A percentile compares a stretch with the other conserved stretches of the same genome.
phyloP scores from a whole-genome alignment of 2,797 vertebrate species.

The Otolemur crassicaudatus region DNA sequence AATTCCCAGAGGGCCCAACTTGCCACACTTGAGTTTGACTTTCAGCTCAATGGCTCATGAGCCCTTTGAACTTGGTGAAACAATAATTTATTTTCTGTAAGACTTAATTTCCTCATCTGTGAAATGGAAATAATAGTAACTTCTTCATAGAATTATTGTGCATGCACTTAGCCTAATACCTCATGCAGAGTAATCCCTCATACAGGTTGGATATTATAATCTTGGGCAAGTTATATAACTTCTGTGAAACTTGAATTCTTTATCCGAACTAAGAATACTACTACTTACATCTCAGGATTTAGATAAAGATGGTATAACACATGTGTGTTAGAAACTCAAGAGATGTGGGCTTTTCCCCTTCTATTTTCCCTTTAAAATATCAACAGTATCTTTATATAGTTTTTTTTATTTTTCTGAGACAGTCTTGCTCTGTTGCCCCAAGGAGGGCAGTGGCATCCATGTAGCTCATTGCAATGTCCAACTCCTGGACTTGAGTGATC shows the following conservation, averaged over 20 bases:
- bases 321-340: background rate
- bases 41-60: background rate
- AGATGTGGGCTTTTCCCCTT: background rate
- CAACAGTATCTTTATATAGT: background rate
- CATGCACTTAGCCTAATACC: background rate
- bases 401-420: no score
- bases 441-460: no score
- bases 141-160: background rate
- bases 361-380: background rate
- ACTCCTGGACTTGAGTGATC: no score
- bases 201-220: background rate
- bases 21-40: background rate
- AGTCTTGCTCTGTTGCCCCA: no score
- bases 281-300: background rate
- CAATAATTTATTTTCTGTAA: background rate
- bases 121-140: background rate
- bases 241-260: background rate
- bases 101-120: background rate
- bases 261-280: background rate
- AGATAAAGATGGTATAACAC: background rate
- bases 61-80: background rate
- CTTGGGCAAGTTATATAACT: background rate
- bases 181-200: background rate
- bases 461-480: no score
- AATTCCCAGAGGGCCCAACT: background rate